Evolutionary conservation across 2,888 invertebrate species (phyloP).

Genomic region (Biston betularia): DNA sequence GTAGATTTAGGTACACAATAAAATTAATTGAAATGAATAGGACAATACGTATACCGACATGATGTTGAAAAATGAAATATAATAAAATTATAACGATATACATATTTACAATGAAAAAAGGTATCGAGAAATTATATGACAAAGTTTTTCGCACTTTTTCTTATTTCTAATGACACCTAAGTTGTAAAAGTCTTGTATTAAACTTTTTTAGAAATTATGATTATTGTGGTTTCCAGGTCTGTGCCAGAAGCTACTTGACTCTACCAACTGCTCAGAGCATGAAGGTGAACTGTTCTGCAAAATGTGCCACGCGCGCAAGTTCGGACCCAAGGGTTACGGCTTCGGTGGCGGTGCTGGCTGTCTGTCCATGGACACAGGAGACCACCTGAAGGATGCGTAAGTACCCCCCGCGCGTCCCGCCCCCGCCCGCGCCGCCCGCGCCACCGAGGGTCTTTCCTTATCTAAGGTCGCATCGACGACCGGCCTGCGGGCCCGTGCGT

Average conservation of each 20-base stretch:
- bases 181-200: not conserved
- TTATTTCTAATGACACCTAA: not conserved
- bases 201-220: constrained; percentile 7
- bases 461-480: constrained; percentile 79
- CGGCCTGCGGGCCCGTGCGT: constrained; percentile 83
- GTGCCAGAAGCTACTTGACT: constrained; percentile 99
- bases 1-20: not conserved
- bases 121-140: too few relatives aligned
- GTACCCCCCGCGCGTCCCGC: constrained; percentile 76
- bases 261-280: constrained; percentile 99
- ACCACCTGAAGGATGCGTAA: constrained; percentile 94
- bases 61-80: too few relatives aligned
- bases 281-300: constrained; percentile 99
- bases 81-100: too few relatives aligned
- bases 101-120: too few relatives aligned
- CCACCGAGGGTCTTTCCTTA: constrained; percentile 86
- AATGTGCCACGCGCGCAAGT: constrained; percentile 98
- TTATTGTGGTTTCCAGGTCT: constrained; percentile 87
- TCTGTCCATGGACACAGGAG: constrained; percentile 97
- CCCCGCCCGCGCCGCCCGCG: constrained; percentile 85
- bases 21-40: not conserved
- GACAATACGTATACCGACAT: not conserved
- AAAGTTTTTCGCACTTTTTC: too few relatives aligned
- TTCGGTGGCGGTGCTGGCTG: constrained; percentile 99
- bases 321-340: constrained; percentile 99